phyloP scores from a whole-genome alignment of 2,113 vertebrate genomes.

The Strix aluco region DNA sequence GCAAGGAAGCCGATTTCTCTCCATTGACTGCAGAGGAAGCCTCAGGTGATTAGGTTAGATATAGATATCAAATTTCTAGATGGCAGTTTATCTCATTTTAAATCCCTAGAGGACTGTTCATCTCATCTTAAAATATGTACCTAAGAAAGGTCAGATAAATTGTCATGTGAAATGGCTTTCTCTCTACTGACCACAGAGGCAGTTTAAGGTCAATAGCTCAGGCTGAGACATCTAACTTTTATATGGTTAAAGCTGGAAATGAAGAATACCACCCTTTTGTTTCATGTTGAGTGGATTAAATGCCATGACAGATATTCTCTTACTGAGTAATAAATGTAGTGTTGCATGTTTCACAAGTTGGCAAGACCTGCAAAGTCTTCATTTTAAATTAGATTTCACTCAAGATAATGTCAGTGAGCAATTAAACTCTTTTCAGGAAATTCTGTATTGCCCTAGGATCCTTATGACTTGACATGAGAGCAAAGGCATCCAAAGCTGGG shows the following conservation, averaged over 20 bases:
- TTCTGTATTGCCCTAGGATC: conserved; percentile 18
- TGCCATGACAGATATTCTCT: not conserved
- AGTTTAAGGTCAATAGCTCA: conserved; percentile 22
- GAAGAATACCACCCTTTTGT: not conserved
- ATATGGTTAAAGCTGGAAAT: conserved; percentile 1
- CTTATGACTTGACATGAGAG: conserved; percentile 8
- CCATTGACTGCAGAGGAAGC: conserved; percentile 6
- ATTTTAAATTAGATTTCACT: conserved; percentile 39
- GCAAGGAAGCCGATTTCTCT: conserved; percentile 2
- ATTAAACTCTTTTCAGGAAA: conserved; percentile 55
- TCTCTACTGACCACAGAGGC: not conserved
- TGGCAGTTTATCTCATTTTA: conserved; percentile 46
- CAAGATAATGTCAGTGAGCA: conserved; percentile 36
- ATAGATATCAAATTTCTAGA: conserved; percentile 45
- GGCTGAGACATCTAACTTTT: not conserved
- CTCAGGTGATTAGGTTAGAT: conserved; percentile 45
- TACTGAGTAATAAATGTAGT: conserved; percentile 6
- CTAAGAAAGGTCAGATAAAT: conserved; percentile 53
- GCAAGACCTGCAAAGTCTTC: not conserved
- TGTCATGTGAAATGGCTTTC: conserved; percentile 20
- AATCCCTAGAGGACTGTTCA: conserved; percentile 19
- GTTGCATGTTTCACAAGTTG: conserved; percentile 24
- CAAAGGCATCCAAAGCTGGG: conserved; percentile 12
- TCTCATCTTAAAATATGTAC: conserved; percentile 38
- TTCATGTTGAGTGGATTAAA: conserved; percentile 4